A percentile compares a stretch with the other conserved stretches of the same genome.
Evolutionary conservation across 2,113 vertebrate species (phyloP).

Genomic region (Camelus bactrianus): DNA sequence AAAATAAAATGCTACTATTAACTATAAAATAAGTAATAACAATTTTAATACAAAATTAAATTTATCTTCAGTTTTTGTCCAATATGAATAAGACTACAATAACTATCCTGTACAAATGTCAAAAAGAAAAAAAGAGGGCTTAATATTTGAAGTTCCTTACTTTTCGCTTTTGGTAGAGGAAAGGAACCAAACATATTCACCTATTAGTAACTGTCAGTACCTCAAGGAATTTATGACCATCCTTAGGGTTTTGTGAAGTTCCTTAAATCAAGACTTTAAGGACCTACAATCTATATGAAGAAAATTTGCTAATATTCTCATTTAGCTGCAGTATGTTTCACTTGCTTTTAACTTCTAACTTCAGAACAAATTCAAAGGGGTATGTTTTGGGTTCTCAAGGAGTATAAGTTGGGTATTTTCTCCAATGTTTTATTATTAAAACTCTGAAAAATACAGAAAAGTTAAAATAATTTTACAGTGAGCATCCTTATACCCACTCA

Average conservation of each 20-base stretch:
- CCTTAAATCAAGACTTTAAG: neutral
- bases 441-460: constrained; percentile 15
- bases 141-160: neutral
- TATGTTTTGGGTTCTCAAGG: neutral
- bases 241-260: neutral
- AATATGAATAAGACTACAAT: neutral
- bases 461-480: neutral
- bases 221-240: neutral
- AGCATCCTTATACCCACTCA: neutral
- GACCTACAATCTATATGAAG: neutral
- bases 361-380: neutral
- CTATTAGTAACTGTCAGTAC: neutral
- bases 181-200: neutral
- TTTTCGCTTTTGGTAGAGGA: neutral
- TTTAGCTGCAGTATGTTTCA: neutral
- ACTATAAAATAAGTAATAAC: neutral
- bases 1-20: neutral
- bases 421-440: neutral
- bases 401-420: neutral
- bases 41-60: neutral
- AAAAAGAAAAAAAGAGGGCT: neutral
- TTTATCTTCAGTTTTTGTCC: neutral
- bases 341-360: neutral
- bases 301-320: neutral
- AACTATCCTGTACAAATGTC: neutral